A percentile compares a stretch with the other conserved stretches of the same genome.
phyloP scores from a whole-genome alignment of 92 coral and sea anemone genomes.

The Porites cylindrica region DNA sequence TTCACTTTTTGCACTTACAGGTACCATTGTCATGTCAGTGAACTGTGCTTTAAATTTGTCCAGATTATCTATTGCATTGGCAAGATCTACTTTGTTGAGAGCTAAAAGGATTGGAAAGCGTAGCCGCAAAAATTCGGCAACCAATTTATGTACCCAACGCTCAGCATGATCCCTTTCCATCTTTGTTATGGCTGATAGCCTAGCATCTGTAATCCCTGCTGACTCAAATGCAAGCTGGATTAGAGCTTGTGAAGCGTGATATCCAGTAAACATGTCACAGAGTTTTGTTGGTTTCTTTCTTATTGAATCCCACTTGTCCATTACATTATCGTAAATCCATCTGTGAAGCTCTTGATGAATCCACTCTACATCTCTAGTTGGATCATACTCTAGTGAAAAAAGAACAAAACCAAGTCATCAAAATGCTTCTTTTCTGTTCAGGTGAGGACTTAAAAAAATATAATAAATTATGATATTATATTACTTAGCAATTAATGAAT shows the following conservation, averaged over 20 bases:
- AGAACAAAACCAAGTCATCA: background rate
- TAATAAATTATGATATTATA: too few species aligned
- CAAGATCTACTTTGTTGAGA: slow-evolving; percentile 76
- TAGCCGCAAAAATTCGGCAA: slow-evolving; percentile 65
- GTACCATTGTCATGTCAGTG: slow-evolving; percentile 59
- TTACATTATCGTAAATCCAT: slow-evolving; percentile 85
- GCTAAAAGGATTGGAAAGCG: slow-evolving; percentile 87
- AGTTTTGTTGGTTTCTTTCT: slow-evolving; percentile 84
- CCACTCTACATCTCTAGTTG: slow-evolving; percentile 84
- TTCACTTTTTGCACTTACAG: slow-evolving; percentile 82
- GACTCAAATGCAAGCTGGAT: slow-evolving; percentile 71
- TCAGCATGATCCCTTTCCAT: slow-evolving; percentile 60
- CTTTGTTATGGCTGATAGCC: slow-evolving; percentile 58
- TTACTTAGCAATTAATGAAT: too few species aligned
- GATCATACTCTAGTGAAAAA: slow-evolving; percentile 79
- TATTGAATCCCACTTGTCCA: slow-evolving; percentile 84
- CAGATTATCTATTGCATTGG: slow-evolving; percentile 66
- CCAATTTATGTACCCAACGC: slow-evolving; percentile 65
- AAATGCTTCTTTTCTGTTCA: background rate
- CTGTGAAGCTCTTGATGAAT: slow-evolving; percentile 79
- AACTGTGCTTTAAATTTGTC: slow-evolving; percentile 69
- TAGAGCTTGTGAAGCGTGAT: slow-evolving; percentile 71
- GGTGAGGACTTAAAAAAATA: background rate
- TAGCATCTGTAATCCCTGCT: slow-evolving; percentile 76
- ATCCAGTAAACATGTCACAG: slow-evolving; percentile 81